Evolutionary conservation across 2,888 invertebrate genomes (phyloP).

Genomic region (Crossocerus cetratus): DNA sequence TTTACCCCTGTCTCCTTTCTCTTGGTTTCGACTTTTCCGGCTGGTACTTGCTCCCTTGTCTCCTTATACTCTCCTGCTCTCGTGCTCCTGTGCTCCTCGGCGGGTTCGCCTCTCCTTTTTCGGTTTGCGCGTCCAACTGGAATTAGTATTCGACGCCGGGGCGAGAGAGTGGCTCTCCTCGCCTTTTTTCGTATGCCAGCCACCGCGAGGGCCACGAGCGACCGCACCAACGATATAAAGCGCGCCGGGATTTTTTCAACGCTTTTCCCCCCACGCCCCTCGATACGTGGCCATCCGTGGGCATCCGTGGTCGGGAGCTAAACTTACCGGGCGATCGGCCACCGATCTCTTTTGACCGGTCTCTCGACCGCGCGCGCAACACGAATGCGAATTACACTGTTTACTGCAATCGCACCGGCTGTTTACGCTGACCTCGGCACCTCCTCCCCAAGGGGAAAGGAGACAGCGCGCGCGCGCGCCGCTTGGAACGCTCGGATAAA

Average conservation of each 20-base stretch:
- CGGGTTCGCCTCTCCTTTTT: conserved; percentile 9
- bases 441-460: conserved; percentile 7
- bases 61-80: conserved; percentile 10
- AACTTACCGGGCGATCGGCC: conserved; percentile 21
- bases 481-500: background rate
- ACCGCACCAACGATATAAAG: conserved; percentile 27
- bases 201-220: conserved; percentile 56
- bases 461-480: background rate
- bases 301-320: conserved; percentile 12
- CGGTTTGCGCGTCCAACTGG: conserved; percentile 35
- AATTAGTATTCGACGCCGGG: conserved; percentile 68
- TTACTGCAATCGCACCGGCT: conserved; percentile 29
- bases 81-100: conserved; percentile 22
- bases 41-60: conserved; percentile 5
- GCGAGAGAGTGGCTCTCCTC: background rate
- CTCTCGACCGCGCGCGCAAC: conserved; percentile 21
- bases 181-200: conserved; percentile 67
- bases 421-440: conserved; percentile 20
- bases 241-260: conserved; percentile 50
- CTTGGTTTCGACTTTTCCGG: background rate
- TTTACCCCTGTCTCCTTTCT: background rate
- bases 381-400: conserved; percentile 54
- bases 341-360: background rate
- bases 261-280: conserved; percentile 52
- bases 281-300: conserved; percentile 25